A percentile compares a stretch with the other conserved stretches of the same genome.
Conservation (phyloP, 2,888 invertebrate genomes). For the Leptura quadrifasciata region DNA sequence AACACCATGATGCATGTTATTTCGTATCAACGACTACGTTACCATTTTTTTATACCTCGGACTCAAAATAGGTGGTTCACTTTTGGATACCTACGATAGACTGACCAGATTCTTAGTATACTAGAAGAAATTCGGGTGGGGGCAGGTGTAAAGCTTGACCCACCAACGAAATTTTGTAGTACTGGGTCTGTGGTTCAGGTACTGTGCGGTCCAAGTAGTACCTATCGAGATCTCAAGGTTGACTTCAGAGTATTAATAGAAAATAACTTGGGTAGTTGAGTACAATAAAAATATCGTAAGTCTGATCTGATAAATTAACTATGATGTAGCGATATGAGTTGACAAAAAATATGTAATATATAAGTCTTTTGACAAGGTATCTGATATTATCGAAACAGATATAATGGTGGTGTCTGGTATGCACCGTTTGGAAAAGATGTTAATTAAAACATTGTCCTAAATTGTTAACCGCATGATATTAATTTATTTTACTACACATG, state of each 20-base stretch:
- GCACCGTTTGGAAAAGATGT: constrained; percentile 21
- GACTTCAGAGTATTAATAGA: constrained; percentile 29
- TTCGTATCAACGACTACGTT: constrained; percentile 37
- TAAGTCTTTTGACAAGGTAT: constrained; percentile 39
- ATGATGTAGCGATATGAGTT: constrained; percentile 36
- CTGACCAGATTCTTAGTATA: constrained; percentile 48
- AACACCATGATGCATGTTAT: constrained; percentile 25
- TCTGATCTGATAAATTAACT: constrained; percentile 30
- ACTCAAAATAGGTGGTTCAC: constrained; percentile 44
- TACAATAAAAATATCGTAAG: constrained; percentile 38
- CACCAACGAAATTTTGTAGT: constrained; percentile 54
- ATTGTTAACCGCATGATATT: constrained; percentile 17
- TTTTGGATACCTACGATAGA: constrained; percentile 46
- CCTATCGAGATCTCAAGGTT: constrained; percentile 42
- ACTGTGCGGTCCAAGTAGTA: constrained; percentile 28
- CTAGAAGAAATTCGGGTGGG: constrained; percentile 54
- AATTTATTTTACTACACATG: background rate
- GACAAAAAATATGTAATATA: constrained; percentile 41
- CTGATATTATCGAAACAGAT: constrained; percentile 34
- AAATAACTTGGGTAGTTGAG: constrained; percentile 25
- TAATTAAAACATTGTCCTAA: constrained; percentile 38
- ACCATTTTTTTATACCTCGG: constrained; percentile 45
- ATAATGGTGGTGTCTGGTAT: constrained; percentile 23
- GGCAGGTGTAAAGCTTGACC: constrained; percentile 52
- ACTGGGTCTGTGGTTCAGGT: constrained; percentile 50